Base-by-base conservation (phyloP, 2,797 vertebrate species). In the Coendou prehensilis region DNA sequence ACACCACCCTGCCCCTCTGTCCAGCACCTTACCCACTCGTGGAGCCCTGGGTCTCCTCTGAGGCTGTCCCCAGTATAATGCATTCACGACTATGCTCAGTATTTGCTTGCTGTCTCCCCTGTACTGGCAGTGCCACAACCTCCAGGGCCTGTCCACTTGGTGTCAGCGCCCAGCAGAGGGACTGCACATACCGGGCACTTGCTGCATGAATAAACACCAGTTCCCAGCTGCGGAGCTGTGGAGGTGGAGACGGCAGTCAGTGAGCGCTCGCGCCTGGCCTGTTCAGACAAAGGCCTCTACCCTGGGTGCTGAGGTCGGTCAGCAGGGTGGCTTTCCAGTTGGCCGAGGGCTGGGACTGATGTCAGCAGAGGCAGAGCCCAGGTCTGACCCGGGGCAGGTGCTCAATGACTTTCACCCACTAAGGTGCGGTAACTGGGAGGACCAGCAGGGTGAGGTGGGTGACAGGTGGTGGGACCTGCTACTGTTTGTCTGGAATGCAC, bases 181-280 rank as follows among this genome's bases (percentile, higher is more conserved):
- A 56, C 47, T 10, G 75, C 33, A 22, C 47, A 28, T 18, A 47
- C 0, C 1, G 56, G 52, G 22, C 0, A 0, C 87, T 47, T 6
- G 0, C 17, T 56, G 47, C 8, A 5, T 2, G 41, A 84, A 67
- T 14, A 54, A 22, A 50, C 1, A 15, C 10, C 0, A 26, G 47
- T 20, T 47, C 13, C 23, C n/a, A 0, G 7, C 9, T 11, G 30
- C 9, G 64, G 91, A 8, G 18, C 85, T 28, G 33, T 1, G 56
- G 33, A 14, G n/a, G 37, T 8, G 41, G 41, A 87, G 61, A n/a
- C 37, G 81, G 52, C 6, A 2, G 71, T 37, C 10, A 13, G 0
- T 2, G 81, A 1, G 71, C 2, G 0, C 47, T 2, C 0, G 0
- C 13, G 50, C 50, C 30, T 28, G 89, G 80, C 37, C 56, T 33